phyloP scores from a whole-genome alignment of 2,888 invertebrate species.

The Trissoscelio sp. region DNA sequence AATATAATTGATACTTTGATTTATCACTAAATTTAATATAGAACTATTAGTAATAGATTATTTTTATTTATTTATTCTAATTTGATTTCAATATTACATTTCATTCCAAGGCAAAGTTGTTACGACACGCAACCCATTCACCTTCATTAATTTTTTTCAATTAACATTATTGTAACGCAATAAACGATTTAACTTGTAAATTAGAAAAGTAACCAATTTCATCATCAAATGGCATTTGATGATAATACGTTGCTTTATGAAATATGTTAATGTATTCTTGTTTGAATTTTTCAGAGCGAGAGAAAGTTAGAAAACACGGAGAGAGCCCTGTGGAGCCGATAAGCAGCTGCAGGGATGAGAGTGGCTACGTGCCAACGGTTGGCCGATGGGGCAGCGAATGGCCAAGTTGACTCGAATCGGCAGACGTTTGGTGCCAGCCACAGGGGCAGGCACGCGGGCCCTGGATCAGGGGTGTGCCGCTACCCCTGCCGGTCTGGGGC shows the following conservation, averaged over 20 bases:
- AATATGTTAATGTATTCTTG: neutral
- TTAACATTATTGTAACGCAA: neutral
- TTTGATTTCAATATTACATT: no score
- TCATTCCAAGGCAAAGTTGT: conserved; percentile 1
- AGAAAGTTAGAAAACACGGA: conserved; percentile 83
- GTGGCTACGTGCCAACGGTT: conserved; percentile 90
- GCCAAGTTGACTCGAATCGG: conserved; percentile 98
- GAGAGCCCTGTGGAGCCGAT: conserved; percentile 84
- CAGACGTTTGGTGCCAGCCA: conserved; percentile 84
- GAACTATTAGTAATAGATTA: no score
- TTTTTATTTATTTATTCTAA: no score
- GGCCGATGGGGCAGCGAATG: conserved; percentile 97
- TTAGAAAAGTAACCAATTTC: no score
- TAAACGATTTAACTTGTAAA: no score
- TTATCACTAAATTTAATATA: no score
- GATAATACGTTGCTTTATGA: neutral
- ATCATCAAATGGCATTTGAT: no score
- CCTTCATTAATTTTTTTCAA: conserved; percentile 1
- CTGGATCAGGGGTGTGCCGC: conserved; percentile 89
- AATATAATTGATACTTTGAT: no score
- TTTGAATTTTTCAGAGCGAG: conserved; percentile 81
- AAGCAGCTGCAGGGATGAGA: conserved; percentile 85
- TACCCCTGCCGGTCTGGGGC: conserved; percentile 91
- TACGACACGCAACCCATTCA: conserved; percentile 1
- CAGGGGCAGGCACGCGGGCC: conserved; percentile 83